Evolutionary conservation across 2,113 vertebrate species (phyloP).

Genomic region (Lucifuga dentata): DNA sequence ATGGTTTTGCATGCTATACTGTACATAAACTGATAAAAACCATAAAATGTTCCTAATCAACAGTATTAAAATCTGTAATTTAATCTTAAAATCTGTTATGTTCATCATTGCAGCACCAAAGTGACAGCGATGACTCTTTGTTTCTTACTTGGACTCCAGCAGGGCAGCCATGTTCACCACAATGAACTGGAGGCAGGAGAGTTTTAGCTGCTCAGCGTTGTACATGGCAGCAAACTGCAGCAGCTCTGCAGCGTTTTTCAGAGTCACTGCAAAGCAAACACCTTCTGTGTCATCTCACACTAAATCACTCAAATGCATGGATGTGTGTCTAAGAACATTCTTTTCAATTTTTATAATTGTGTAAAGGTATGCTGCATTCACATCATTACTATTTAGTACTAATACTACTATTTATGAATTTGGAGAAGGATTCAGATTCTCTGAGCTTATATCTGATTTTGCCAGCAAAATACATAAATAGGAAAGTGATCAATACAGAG

Average conservation of each 20-base stretch:
- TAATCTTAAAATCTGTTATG: no score
- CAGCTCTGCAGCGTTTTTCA: slow-evolving; percentile 93
- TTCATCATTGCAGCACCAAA: no score
- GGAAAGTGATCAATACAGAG: no score
- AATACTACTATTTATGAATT: no score
- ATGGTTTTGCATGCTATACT: no score
- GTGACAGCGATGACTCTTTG: no score
- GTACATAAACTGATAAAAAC: not conserved
- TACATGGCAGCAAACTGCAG: slow-evolving; percentile 93
- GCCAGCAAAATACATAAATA: no score
- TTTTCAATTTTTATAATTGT: not conserved
- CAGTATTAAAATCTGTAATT: not conserved
- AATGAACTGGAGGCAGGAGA: slow-evolving; percentile 96
- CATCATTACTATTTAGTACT: no score
- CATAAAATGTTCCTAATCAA: not conserved
- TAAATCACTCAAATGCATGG: not conserved
- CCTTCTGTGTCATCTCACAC: not conserved
- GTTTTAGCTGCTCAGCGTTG: slow-evolving; percentile 93
- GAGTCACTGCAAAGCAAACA: slow-evolving; percentile 84
- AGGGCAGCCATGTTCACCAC: slow-evolving; percentile 93
- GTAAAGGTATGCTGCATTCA: not conserved
- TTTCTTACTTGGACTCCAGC: slow-evolving; percentile 94
- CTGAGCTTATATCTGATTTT: no score
- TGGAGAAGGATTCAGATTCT: no score
- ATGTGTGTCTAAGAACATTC: not conserved